Evolutionary conservation across 2,888 invertebrate genomes (phyloP).

Genomic region (Leptinotarsa juncta): DNA sequence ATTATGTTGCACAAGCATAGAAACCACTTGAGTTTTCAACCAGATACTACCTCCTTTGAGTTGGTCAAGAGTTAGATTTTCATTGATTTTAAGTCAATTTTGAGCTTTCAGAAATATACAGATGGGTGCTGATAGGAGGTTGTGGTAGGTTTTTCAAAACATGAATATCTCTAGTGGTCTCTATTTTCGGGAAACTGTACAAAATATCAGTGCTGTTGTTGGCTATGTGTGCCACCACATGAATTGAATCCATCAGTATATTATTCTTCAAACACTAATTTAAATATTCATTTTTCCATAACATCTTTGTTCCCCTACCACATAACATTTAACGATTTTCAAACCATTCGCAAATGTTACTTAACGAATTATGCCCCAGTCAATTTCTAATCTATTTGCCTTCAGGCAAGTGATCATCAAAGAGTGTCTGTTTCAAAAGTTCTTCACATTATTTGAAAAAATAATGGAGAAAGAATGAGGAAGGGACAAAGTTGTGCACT

Average conservation of each 20-base stretch:
- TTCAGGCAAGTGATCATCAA: constrained; percentile 1
- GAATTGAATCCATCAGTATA: neutral
- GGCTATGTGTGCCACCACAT: constrained; percentile 33
- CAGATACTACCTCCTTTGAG: constrained; percentile 48
- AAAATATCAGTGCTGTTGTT: constrained; percentile 39
- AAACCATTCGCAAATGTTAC: too few species aligned
- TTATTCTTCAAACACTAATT: neutral
- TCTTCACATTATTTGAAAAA: constrained; percentile 39
- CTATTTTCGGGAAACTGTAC: constrained; percentile 37
- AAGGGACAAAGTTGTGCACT: constrained; percentile 30
- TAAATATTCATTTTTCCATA: neutral
- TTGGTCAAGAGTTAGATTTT: constrained; percentile 26
- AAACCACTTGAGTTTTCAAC: constrained; percentile 42
- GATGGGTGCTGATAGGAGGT: neutral
- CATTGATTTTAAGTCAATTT: constrained; percentile 17
- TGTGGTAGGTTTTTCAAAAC: constrained; percentile 1
- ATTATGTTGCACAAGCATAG: constrained; percentile 35
- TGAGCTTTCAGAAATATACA: neutral
- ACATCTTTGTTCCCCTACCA: neutral
- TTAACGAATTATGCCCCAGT: neutral
- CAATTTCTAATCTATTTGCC: neutral
- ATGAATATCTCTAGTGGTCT: constrained; percentile 15
- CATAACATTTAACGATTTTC: too few species aligned
- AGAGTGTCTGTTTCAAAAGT: constrained; percentile 25
- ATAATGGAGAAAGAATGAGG: constrained; percentile 36